Evolutionary conservation across 2,797 vertebrate species (phyloP).

Genomic region (Poeciliopsis paucimaculata): DNA sequence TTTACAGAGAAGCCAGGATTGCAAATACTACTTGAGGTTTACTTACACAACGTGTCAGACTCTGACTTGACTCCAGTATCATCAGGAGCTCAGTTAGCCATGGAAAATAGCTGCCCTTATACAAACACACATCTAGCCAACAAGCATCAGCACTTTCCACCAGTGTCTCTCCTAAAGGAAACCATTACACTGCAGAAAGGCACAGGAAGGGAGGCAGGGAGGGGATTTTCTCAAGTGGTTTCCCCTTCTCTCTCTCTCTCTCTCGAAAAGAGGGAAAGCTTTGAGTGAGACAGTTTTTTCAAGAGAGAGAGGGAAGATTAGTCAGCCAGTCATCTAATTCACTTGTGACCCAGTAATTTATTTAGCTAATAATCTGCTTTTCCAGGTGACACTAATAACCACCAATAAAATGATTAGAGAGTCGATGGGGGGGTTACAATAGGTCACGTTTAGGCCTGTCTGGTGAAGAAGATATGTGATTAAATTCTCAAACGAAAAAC

Average conservation of each 20-base stretch:
- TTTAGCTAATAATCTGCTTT: slow-evolving; percentile 74
- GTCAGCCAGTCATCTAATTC: slow-evolving; percentile 69
- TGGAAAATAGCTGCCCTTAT: slow-evolving; percentile 66
- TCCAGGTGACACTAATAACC: slow-evolving; percentile 73
- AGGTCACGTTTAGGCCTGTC: slow-evolving; percentile 39
- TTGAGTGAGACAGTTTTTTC: slow-evolving; percentile 68
- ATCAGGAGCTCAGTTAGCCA: slow-evolving; percentile 67
- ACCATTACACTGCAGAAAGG: slow-evolving; percentile 75
- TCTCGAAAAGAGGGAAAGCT: slow-evolving; percentile 26
- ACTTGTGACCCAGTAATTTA: slow-evolving; percentile 79
- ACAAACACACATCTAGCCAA: slow-evolving; percentile 47
- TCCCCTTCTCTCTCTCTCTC: not conserved
- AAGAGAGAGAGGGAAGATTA: slow-evolving; percentile 64
- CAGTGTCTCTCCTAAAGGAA: slow-evolving; percentile 73
- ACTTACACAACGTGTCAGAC: slow-evolving; percentile 28
- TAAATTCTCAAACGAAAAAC: slow-evolving; percentile 78
- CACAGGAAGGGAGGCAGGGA: slow-evolving; percentile 62
- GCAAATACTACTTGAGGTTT: slow-evolving; percentile 22
- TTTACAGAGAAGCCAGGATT: slow-evolving; percentile 9
- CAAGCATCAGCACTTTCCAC: slow-evolving; percentile 76
- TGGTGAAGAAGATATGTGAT: slow-evolving; percentile 69
- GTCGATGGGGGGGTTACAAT: slow-evolving; percentile 12
- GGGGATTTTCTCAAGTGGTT: slow-evolving; percentile 70
- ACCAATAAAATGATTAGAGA: slow-evolving; percentile 53
- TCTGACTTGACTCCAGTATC: slow-evolving; percentile 48